Evolutionary conservation across 1,140 invertebrate species (phyloP).

Genomic region (Drosophila pandora): DNA sequence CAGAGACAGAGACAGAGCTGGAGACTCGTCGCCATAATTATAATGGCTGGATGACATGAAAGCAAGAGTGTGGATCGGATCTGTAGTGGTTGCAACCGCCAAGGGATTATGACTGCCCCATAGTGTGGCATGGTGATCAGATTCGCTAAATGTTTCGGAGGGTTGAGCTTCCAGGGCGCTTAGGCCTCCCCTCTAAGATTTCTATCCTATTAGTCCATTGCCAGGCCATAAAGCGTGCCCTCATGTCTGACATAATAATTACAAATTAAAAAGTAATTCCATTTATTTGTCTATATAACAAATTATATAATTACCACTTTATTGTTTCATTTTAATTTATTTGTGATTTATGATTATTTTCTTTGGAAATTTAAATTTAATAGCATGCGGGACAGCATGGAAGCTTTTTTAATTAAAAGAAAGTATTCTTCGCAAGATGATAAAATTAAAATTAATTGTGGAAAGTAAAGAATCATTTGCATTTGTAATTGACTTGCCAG

Average conservation of each 20-base stretch:
- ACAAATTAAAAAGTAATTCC: conserved; percentile 45
- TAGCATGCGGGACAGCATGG: conserved; percentile 11
- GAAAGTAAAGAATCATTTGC: conserved; percentile 13
- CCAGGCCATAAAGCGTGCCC: conserved; percentile 39
- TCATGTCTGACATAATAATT: conserved; percentile 32
- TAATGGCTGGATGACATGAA: conserved; percentile 73
- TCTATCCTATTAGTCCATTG: conserved; percentile 19
- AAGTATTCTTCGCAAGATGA: conserved; percentile 10
- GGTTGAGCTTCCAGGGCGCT: conserved; percentile 31
- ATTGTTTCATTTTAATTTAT: conserved; percentile 15
- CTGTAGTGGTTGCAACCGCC: conserved; percentile 3
- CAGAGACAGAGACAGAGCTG: conserved; percentile 24
- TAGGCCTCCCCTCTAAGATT: conserved; percentile 3
- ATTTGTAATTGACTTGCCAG: conserved; percentile 58
- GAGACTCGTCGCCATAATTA: conserved; percentile 71
- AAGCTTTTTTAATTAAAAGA: background rate
- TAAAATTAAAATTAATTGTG: background rate
- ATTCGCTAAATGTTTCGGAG: conserved; percentile 25
- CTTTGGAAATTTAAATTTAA: conserved; percentile 10
- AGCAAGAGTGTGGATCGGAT: conserved; percentile 36
- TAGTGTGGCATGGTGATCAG: conserved; percentile 7
- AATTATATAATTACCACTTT: conserved; percentile 24
- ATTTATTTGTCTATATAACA: conserved; percentile 25
- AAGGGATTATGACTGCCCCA: conserved; percentile 6
- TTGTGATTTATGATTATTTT: conserved; percentile 29